These are phyloP conservation scores for Clarias laeviceps DNA, from an alignment of 2,797 vertebrate species.

Conservation along the genomic window DNA sequence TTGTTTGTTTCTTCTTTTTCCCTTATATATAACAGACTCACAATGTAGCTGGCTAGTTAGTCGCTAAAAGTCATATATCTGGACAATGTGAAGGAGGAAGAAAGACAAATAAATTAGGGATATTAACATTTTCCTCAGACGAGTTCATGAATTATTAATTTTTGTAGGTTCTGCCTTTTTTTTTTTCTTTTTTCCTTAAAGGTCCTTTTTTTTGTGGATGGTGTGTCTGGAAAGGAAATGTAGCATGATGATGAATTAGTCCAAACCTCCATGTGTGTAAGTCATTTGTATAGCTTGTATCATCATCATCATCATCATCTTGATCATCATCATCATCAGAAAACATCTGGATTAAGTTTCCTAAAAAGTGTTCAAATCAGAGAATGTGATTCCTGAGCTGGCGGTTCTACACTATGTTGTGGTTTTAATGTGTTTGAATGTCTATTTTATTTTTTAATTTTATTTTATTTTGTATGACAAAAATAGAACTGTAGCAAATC, in stretches of 20 bases:
- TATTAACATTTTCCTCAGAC: not conserved
- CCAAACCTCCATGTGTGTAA: not conserved
- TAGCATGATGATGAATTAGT: not conserved
- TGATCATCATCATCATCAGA: not conserved
- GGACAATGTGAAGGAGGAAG: not conserved
- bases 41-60: not conserved
- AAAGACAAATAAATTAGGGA: not conserved
- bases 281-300: not conserved
- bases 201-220: not conserved
- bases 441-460: conserved; percentile 5
- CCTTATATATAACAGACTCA: not conserved
- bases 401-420: not conserved
- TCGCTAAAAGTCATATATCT: not conserved
- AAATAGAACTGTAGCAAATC: conserved; percentile 48
- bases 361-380: not conserved
- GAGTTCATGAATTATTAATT: not conserved
- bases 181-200: no score
- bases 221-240: not conserved
- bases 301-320: not conserved
- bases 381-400: not conserved
- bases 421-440: conserved; percentile 11
- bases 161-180: not conserved
- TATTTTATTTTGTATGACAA: conserved; percentile 23
- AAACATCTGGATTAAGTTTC: not conserved
- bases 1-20: not conserved